Evolutionary conservation across 30 jellyfish, hydroid and myxozoan genomes (phyloP), one percentile per base, ranked within the genome.

Genomic region (Hydractinia echinata): DNA sequence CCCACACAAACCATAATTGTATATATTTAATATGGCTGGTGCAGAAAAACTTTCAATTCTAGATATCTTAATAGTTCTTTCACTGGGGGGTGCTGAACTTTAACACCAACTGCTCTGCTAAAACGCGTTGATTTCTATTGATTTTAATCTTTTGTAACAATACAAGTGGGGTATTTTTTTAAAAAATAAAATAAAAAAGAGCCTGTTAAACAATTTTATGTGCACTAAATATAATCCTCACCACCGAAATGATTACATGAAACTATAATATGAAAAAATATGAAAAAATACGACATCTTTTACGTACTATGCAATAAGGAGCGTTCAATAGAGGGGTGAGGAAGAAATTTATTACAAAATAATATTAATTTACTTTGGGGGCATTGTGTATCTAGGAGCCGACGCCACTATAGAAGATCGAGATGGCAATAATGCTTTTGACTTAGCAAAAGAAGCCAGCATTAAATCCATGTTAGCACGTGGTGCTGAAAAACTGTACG

Each of bases 391-490:
- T 66, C 16, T 51, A 89, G 97, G 95, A 19, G 95, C 94, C 3
- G 95, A 89, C 78, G 87, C 79, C 6, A 73, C 73, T 48, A 84
- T 83, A 5, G 16, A 55, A 16, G 97, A 89, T 69, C 49, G 64
- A 6, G 95, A 89, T 16, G 89, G 93, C 30, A 76, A 11, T 55
- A 76, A 87, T 0, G 88, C 97, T 1, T 89, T 84, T 64, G 95
- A 89, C 74, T 55, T 85, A 55, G 86, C 93, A 4, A 84, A 66
- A 6, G 93, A 78, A 0, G 61, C 82, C 5, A 84, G 70, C 19
- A 76, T 89, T 8, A 88, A 84, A 60, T 55, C 87, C 14, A 8
- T 89, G 66, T 76, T 89, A 48, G 97, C 97, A 9, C 60, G 86
- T 10, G 97, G 87, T 10, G 20, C 19, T 66, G 83, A 85, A n/a